Evolutionary conservation across 2,113 vertebrate genomes (phyloP).

Genomic region (Onychorhynchus coronatus): DNA sequence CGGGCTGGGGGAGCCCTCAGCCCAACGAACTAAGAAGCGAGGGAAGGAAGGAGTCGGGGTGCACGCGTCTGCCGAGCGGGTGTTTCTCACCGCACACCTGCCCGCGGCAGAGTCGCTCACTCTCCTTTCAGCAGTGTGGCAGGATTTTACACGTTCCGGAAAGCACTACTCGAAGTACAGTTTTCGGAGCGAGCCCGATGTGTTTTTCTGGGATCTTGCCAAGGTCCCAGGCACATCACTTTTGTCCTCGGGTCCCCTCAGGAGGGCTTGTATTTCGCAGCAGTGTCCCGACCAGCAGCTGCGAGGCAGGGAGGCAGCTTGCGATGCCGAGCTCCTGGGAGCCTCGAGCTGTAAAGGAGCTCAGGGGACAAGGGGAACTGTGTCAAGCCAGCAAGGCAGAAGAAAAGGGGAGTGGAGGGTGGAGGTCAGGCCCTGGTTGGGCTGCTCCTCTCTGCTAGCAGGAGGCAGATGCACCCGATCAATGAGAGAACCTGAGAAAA

Average conservation of each 20-base stretch:
- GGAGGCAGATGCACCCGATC: conserved; percentile 45
- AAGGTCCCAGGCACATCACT: background rate
- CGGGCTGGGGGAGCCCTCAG: background rate
- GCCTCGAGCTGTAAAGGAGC: background rate
- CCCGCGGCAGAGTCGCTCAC: accelerated
- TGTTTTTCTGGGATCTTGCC: background rate
- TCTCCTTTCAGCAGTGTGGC: too few species aligned
- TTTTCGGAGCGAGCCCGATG: background rate
- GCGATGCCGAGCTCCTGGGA: background rate
- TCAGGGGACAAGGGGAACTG: background rate
- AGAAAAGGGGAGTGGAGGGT: background rate
- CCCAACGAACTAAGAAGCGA: accelerated
- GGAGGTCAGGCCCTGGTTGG: conserved; percentile 14
- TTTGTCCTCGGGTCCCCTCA: background rate
- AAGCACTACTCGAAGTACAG: background rate
- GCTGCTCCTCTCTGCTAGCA: background rate
- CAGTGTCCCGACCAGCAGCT: background rate
- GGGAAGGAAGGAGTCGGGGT: background rate
- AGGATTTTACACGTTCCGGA: background rate
- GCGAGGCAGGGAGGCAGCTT: background rate
- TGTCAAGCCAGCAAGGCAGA: background rate
- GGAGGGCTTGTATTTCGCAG: background rate
- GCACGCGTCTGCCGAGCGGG: background rate
- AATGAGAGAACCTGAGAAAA: conserved; percentile 45
- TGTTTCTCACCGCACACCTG: accelerated